Conservation (phyloP, 1,140 invertebrate species). For the Daktulosphaira vitifoliae region DNA sequence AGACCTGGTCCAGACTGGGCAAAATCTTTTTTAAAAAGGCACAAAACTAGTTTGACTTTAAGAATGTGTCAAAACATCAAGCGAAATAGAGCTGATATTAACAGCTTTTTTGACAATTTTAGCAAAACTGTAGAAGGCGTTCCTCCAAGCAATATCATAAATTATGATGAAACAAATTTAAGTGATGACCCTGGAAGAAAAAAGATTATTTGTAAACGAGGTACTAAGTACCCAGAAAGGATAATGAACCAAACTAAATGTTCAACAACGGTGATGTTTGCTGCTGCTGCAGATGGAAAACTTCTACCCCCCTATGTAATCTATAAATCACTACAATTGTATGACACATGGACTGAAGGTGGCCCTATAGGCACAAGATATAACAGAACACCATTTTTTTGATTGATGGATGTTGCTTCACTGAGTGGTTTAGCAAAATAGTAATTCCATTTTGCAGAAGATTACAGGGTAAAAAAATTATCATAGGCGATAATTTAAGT, state of each 20-base stretch:
- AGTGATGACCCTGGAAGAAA: conserved; percentile 36
- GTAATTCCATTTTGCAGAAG: conserved; percentile 33
- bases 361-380: conserved; percentile 36
- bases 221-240: conserved; percentile 1
- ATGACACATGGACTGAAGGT: conserved; percentile 37
- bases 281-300: conserved; percentile 35
- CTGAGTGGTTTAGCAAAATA: conserved; percentile 13
- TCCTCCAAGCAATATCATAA: conserved; percentile 7
- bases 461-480: conserved; percentile 34
- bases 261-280: conserved; percentile 38
- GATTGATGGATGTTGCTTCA: background rate
- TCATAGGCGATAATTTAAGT: conserved; percentile 38
- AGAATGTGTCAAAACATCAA: conserved; percentile 23
- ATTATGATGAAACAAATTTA: conserved; percentile 29
- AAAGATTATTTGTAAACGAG: conserved; percentile 7
- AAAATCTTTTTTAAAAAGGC: conserved; percentile 5
- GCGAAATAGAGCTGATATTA: conserved; percentile 1
- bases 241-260: conserved; percentile 30
- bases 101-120: conserved; percentile 8
- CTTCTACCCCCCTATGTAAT: conserved; percentile 37
- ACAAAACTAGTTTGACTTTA: background rate
- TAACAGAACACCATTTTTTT: too few species aligned
- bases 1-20: conserved; percentile 7
- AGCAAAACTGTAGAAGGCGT: background rate
- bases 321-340: conserved; percentile 38